phyloP scores from a whole-genome alignment of 2,888 invertebrate species.

The Agonopterix arenella region DNA sequence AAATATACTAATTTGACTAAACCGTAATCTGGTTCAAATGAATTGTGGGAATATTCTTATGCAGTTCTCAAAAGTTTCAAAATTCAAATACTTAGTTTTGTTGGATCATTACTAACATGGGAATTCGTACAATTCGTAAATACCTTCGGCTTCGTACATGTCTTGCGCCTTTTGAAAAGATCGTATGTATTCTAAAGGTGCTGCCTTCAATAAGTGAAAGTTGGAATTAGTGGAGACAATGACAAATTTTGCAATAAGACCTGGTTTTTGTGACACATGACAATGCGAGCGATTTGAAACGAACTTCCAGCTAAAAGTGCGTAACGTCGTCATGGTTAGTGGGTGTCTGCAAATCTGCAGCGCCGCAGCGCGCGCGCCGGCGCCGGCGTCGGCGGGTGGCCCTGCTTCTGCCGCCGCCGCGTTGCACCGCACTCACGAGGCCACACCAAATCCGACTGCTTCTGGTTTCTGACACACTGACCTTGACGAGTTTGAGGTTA shows the following conservation, averaged over 20 bases:
- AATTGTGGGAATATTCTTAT: too few relatives aligned
- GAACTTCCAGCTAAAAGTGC: constrained; percentile 15
- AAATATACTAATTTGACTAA: too few relatives aligned
- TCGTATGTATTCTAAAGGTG: too few relatives aligned
- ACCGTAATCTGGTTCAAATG: too few relatives aligned
- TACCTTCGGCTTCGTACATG: not conserved
- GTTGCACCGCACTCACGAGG: constrained; percentile 38
- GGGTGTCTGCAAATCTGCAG: not conserved
- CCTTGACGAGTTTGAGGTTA: constrained; percentile 59
- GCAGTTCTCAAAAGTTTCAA: too few relatives aligned
- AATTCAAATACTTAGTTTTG: too few relatives aligned
- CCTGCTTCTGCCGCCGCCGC: constrained; percentile 24
- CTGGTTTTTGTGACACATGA: constrained; percentile 12
- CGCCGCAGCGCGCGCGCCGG: not conserved
- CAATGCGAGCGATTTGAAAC: constrained; percentile 5
- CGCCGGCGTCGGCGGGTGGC: constrained; percentile 1
- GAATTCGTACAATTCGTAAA: not conserved
- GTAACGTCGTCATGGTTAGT: constrained; percentile 13
- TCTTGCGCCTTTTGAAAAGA: too few relatives aligned
- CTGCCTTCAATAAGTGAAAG: constrained; percentile 7
- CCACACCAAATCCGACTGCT: constrained; percentile 54
- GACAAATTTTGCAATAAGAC: constrained; percentile 7
- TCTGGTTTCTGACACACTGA: constrained; percentile 58
- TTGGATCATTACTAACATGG: not conserved
- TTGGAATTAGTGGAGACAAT: constrained; percentile 13